Conservation (phyloP, 1,140 invertebrate genomes). For the Leguminivora glycinivorella region DNA sequence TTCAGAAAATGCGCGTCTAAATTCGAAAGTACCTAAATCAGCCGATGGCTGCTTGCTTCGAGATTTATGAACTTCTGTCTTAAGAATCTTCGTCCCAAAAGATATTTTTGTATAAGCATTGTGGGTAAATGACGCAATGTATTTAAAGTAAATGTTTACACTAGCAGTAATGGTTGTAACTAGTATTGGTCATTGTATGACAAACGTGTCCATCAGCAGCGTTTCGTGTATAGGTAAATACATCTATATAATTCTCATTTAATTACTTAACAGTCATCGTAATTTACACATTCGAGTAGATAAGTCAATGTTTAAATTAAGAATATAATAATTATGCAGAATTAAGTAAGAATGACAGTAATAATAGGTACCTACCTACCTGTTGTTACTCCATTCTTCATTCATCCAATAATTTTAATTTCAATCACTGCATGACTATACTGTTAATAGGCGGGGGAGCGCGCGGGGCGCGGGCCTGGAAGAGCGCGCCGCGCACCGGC, state of each 20-base stretch:
- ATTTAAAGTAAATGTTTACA: conserved; percentile 46
- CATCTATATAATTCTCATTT: conserved; percentile 1
- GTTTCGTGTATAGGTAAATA: background rate
- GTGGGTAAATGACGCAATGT: conserved; percentile 58
- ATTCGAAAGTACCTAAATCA: conserved; percentile 39
- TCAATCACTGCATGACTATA: too few species aligned
- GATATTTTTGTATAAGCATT: conserved; percentile 77
- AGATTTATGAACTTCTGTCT: conserved; percentile 35
- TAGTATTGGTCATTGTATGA: conserved; percentile 41
- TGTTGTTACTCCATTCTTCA: too few species aligned
- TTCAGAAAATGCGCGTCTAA: conserved; percentile 50
- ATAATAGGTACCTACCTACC: too few species aligned
- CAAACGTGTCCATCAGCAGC: conserved; percentile 3
- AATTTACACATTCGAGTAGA: conserved; percentile 36
- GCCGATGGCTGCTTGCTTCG: background rate
- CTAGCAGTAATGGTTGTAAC: conserved; percentile 63
- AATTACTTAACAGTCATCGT: conserved; percentile 37
- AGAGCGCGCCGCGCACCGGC: too few species aligned
- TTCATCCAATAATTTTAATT: too few species aligned
- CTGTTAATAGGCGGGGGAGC: too few species aligned
- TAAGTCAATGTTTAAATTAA: conserved; percentile 50
- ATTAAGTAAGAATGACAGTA: too few species aligned
- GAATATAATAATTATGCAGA: conserved; percentile 44
- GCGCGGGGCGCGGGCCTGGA: too few species aligned
- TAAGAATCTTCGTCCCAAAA: conserved; percentile 55